Evolutionary conservation across 2,113 vertebrate genomes (phyloP).

Genomic region (Phoxinus phoxinus): DNA sequence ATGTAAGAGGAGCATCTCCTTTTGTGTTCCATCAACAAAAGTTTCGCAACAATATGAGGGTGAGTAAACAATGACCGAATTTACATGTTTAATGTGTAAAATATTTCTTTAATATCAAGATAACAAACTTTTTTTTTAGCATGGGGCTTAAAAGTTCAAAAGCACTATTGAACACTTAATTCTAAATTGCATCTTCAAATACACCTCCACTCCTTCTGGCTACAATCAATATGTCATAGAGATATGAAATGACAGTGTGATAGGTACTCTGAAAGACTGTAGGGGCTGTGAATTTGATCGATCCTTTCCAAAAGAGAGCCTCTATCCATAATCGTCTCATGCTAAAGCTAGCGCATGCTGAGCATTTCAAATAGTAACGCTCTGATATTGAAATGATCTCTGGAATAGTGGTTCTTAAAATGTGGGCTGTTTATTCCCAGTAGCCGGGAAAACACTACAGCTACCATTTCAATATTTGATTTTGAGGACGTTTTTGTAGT

Average conservation of each 20-base stretch:
- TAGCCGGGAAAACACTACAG: neutral
- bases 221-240: slow-evolving; percentile 64
- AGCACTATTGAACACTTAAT: neutral
- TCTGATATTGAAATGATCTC: slow-evolving; percentile 10
- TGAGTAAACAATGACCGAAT: neutral
- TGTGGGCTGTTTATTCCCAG: neutral
- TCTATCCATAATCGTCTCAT: slow-evolving; percentile 29
- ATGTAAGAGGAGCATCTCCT: neutral
- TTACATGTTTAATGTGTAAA: neutral
- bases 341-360: slow-evolving; percentile 15
- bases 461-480: too few relatives aligned
- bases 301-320: slow-evolving; percentile 45
- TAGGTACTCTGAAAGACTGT: slow-evolving; percentile 45
- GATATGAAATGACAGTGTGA: slow-evolving; percentile 61
- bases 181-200: neutral
- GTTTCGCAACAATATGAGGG: neutral
- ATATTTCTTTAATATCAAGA: neutral
- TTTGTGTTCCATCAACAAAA: neutral
- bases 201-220: slow-evolving; percentile 29
- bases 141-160: neutral
- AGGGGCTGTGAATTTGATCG: slow-evolving; percentile 45
- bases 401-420: neutral
- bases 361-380: slow-evolving; percentile 7
- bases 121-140: neutral
- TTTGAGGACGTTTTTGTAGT: too few relatives aligned